Evolutionary conservation across 2,888 invertebrate genomes (phyloP).

Genomic region (Geotrupes spiniger): DNA sequence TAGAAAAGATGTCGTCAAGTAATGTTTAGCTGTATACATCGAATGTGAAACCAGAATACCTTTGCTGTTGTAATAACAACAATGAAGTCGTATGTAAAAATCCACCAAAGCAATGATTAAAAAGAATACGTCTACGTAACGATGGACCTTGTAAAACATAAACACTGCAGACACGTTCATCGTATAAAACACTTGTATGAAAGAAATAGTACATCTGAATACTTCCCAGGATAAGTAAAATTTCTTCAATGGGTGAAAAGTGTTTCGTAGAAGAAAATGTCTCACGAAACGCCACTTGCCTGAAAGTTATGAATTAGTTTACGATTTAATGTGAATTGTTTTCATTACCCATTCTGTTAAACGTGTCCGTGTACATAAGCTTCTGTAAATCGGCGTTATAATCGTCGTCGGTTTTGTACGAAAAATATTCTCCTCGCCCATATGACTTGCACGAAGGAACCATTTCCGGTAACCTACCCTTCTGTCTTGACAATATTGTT

Average conservation of each 20-base stretch:
- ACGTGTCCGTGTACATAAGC: slow-evolving; percentile 13
- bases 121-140: slow-evolving; percentile 8
- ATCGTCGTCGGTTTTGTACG: slow-evolving; percentile 22
- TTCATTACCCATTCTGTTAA: slow-evolving; percentile 20
- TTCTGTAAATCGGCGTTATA: slow-evolving; percentile 15
- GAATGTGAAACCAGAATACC: slow-evolving; percentile 18
- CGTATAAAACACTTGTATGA: slow-evolving; percentile 9
- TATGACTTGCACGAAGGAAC: slow-evolving; percentile 17
- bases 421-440: slow-evolving; percentile 22
- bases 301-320: no score
- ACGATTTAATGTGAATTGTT: no score
- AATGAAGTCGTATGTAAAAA: slow-evolving; percentile 16
- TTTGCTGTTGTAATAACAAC: slow-evolving; percentile 15
- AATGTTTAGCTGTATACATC: slow-evolving; percentile 30
- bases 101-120: slow-evolving; percentile 8
- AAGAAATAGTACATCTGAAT: slow-evolving; percentile 3
- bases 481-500: slow-evolving; percentile 14
- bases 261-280: not conserved
- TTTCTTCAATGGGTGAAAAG: not conserved
- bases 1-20: slow-evolving; percentile 49
- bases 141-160: not conserved
- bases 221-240: not conserved
- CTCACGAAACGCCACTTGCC: not conserved
- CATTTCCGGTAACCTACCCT: slow-evolving; percentile 22
- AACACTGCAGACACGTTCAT: slow-evolving; percentile 10